Percentiles rank a stretch among this genome's conserved stretches.
Conservation (phyloP, 2,113 vertebrate genomes). For the Sitta europaea region DNA sequence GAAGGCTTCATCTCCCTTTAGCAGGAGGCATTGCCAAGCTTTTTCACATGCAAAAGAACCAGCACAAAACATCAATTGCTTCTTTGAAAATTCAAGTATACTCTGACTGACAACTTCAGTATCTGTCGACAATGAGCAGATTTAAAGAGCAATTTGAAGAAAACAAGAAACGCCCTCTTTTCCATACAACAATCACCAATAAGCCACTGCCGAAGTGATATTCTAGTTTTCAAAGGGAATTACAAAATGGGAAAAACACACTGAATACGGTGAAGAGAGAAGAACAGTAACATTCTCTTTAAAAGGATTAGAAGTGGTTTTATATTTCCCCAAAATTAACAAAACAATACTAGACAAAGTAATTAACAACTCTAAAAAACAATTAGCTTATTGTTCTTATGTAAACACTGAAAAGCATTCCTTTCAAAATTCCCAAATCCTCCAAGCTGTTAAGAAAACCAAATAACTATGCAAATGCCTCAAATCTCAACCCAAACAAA, state of each 20-base stretch:
- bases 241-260: neutral
- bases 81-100: neutral
- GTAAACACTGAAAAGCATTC: neutral
- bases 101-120: neutral
- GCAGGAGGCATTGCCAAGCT: neutral
- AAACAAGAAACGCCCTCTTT: neutral
- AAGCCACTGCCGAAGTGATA: neutral
- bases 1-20: neutral
- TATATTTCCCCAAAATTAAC: neutral
- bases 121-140: neutral
- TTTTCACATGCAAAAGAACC: neutral
- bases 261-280: neutral
- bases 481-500: neutral
- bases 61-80: neutral
- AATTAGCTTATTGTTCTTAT: neutral
- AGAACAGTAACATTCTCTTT: neutral
- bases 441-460: neutral
- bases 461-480: neutral
- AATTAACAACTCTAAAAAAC: slow-evolving; percentile 6
- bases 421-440: neutral
- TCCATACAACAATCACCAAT: neutral
- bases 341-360: neutral
- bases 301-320: neutral
- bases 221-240: neutral
- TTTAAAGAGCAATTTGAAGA: neutral